Conservation (phyloP, 2,888 invertebrate genomes). For the Drosophila tripunctata region DNA sequence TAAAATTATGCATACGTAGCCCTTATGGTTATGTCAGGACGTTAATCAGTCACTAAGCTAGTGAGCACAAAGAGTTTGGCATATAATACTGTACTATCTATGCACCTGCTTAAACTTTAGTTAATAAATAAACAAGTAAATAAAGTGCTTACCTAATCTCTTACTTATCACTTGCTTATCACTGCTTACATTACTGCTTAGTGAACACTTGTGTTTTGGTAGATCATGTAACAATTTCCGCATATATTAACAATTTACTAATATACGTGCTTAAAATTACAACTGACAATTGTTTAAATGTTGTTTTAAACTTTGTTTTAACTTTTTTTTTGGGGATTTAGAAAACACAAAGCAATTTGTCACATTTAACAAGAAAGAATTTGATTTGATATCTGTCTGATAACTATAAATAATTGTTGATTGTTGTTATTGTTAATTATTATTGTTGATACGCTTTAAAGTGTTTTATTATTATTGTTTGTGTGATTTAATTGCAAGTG, state of each 20-base stretch:
- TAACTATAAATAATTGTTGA: constrained; percentile 22
- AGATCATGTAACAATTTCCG: constrained; percentile 11
- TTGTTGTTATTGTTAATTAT: constrained; percentile 16
- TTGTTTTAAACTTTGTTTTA: neutral
- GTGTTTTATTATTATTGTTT: constrained; percentile 13
- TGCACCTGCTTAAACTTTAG: neutral
- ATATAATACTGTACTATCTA: neutral
- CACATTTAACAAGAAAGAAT: constrained; percentile 24
- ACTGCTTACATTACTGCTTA: no score
- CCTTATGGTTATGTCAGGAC: no score
- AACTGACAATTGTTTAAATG: neutral
- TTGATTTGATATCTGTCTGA: neutral
- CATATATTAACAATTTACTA: neutral
- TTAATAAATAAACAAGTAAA: neutral
- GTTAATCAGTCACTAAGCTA: no score
- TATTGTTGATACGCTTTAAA: constrained; percentile 23
- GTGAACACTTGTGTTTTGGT: no score
- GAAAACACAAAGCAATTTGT: constrained; percentile 21
- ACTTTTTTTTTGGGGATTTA: neutral
- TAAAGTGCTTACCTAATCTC: neutral
- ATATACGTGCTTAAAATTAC: constrained; percentile 8
- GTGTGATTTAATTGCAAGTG: constrained; percentile 19
- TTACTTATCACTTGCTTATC: no score
- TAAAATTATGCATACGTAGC: no score
- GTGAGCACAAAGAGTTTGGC: no score